Base-by-base conservation (phyloP, 2,888 invertebrate genomes). In the Cephonodes hylas region DNA sequence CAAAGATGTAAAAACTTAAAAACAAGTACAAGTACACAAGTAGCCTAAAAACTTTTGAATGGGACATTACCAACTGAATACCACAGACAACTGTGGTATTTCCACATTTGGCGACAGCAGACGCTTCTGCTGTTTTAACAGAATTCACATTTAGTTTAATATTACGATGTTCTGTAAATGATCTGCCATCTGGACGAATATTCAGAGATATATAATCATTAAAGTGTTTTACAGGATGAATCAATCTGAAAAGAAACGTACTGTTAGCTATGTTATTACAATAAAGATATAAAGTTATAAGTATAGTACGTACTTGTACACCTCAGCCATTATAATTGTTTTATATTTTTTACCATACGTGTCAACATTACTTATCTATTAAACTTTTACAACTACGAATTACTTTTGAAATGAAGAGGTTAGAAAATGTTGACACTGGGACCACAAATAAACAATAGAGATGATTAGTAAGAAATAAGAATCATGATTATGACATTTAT, bases 61-160 rank as follows among this genome's bases (percentile, higher is more conserved):
- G n/a, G n/a, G n/a, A n/a, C 34, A 63, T 93, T 93, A 97, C 97
- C 72, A 96, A 95, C 93, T 97, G 96, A 62, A 97, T 95, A 5
- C 97, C 97, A 88, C 97, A 97, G 57, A 97, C 93, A 42, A 97
- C 95, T 53, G 95, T 95, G 1, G 97, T 97, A 75, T 96, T 96
- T 20, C 98, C 98, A 74, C 97, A 93, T 93, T 96, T 96, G 0
- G 95, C 95, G 45, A 96, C 93, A 2, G 96, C 94, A 2, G 96
- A 96, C 53, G 96, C 95, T 81, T 96, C 96, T 0, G 96, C 95
- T 34, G 88, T 82, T 71, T 82, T 83, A 61, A 91, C 75, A n/a
- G 88, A 83, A 66, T 86, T 77, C 1, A 90, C 80, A 68, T 88
- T 91, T 56, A 92, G 65, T 71, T 86, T 89, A 20, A 91, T 81